phyloP scores from a whole-genome alignment of 2,888 invertebrate species.

The Polydrusus tereticollis region DNA sequence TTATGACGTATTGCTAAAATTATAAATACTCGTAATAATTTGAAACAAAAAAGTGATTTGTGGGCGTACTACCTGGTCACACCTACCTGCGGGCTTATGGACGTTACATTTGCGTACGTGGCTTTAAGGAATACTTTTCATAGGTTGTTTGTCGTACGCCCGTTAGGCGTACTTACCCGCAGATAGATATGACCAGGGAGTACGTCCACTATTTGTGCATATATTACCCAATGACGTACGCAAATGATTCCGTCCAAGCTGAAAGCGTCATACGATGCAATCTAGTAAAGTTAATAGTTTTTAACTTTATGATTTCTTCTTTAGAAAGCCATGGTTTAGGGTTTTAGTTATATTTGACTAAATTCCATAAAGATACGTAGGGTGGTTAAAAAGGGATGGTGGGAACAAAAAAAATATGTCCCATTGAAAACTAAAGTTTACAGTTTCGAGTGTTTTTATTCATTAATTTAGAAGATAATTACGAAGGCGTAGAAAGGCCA shows the following conservation, averaged over 20 bases:
- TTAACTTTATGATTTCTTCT: too few relatives aligned
- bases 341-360: too few relatives aligned
- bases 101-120: constrained; percentile 49
- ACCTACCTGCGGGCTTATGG: constrained; percentile 43
- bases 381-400: too few relatives aligned
- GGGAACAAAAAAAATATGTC: too few relatives aligned
- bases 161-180: constrained; percentile 40
- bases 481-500: too few relatives aligned
- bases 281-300: neutral
- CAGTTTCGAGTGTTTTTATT: too few relatives aligned
- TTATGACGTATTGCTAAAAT: neutral
- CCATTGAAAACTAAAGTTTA: too few relatives aligned
- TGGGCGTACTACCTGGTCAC: constrained; percentile 44
- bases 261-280: neutral
- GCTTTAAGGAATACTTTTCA: neutral
- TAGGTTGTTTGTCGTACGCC: constrained; percentile 1
- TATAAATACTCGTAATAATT: neutral
- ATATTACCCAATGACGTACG: constrained; percentile 32
- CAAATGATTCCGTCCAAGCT: constrained; percentile 41
- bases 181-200: constrained; percentile 43
- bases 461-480: too few relatives aligned
- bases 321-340: too few relatives aligned
- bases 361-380: too few relatives aligned
- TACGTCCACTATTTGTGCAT: constrained; percentile 32
- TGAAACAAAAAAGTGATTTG: neutral